These are phyloP conservation scores for Boleophthalmus pectinirostris DNA, from an alignment of 2,113 vertebrate genomes.

Conservation along the genomic window DNA sequence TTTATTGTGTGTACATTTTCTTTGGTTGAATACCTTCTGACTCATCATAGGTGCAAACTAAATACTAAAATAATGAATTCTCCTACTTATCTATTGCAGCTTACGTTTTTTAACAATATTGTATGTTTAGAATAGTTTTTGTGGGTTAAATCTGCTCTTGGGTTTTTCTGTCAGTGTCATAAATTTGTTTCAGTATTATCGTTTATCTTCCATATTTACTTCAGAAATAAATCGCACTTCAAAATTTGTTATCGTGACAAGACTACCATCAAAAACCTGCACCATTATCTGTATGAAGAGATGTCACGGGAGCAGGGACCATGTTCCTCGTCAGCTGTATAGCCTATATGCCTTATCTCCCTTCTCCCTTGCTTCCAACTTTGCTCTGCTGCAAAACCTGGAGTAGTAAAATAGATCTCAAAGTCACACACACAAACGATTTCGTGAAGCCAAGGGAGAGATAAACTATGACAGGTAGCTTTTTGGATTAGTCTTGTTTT, in stretches of 20 bases:
- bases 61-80: no score
- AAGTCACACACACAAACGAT: constrained; percentile 66
- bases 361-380: constrained; percentile 54
- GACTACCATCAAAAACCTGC: constrained; percentile 27
- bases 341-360: constrained; percentile 61
- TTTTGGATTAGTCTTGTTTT: constrained; percentile 74
- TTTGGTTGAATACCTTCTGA: no score
- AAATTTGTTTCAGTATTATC: no score
- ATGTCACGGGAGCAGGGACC: constrained; percentile 54
- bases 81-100: no score
- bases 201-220: no score
- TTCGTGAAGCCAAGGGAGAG: constrained; percentile 56
- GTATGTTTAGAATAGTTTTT: no score
- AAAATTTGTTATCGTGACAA: background rate
- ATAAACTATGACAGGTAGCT: constrained; percentile 71
- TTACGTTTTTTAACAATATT: no score
- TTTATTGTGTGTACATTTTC: no score
- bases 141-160: no score
- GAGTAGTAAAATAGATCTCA: constrained; percentile 70
- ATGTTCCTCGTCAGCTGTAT: constrained; percentile 57
- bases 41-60: no score
- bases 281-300: constrained; percentile 59
- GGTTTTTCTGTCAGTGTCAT: no score
- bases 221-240: no score
- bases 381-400: constrained; percentile 51